Evolutionary conservation across 2,113 vertebrate genomes (phyloP).

Genomic region (Ia io): DNA sequence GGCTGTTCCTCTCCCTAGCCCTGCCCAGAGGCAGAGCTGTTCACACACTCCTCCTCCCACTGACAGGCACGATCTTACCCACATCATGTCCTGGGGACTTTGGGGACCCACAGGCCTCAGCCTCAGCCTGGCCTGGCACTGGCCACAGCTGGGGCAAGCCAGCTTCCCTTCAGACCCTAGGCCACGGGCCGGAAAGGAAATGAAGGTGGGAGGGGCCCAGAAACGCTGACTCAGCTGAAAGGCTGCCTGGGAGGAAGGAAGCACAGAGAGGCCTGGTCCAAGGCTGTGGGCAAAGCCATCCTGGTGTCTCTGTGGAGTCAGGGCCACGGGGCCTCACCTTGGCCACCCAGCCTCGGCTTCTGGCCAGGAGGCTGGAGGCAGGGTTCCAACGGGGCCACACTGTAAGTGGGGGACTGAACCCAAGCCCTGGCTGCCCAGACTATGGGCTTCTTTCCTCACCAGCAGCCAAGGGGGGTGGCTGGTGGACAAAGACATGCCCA

Average conservation of each 20-base stretch:
- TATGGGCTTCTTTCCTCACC: not conserved
- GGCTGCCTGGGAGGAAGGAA: not conserved
- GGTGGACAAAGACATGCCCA: not conserved
- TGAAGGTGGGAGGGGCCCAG: not conserved
- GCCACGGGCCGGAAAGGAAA: slow-evolving; percentile 52
- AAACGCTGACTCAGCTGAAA: slow-evolving; percentile 36
- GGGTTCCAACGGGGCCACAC: not conserved
- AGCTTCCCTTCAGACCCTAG: slow-evolving; percentile 37
- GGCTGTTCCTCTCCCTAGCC: not conserved
- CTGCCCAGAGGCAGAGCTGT: not conserved
- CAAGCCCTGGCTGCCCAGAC: not conserved
- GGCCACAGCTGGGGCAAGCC: not conserved
- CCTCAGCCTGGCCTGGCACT: not conserved
- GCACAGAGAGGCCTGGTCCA: not conserved
- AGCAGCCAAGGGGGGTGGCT: not conserved
- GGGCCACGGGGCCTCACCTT: not conserved
- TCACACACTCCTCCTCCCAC: not conserved
- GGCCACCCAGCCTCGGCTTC: not conserved
- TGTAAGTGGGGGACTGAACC: not conserved
- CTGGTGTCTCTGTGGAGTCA: not conserved
- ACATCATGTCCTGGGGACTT: not conserved
- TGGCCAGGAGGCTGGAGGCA: not conserved
- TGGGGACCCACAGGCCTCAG: not conserved
- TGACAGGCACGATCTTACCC: not conserved
- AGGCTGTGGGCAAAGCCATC: not conserved